Evolutionary conservation across 2,797 vertebrate genomes (phyloP).

Genomic region (Falco concolor): DNA sequence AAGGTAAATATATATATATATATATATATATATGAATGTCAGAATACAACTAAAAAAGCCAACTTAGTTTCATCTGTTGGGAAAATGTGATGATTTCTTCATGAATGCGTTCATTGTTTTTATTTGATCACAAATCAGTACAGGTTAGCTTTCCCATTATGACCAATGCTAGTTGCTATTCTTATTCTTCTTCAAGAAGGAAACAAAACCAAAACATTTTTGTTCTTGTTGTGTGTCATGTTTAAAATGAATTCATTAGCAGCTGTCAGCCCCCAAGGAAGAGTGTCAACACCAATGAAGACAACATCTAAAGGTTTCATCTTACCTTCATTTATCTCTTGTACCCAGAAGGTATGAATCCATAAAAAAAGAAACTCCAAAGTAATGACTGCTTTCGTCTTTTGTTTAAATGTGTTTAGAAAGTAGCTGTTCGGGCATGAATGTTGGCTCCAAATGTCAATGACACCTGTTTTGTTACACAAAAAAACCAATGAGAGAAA

Average conservation of each 20-base stretch:
- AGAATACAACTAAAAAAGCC: not conserved
- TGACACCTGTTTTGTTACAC: conserved; percentile 52
- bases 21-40: not conserved
- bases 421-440: conserved; percentile 52
- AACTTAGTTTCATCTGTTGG: not conserved
- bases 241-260: conserved; percentile 77
- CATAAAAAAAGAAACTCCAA: conserved; percentile 6
- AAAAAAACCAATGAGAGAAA: not conserved
- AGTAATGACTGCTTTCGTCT: conserved; percentile 53
- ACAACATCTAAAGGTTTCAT: conserved; percentile 73
- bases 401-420: conserved; percentile 44
- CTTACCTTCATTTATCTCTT: conserved; percentile 73
- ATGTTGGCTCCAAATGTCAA: conserved; percentile 19
- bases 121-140: not conserved
- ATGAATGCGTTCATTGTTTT: not conserved
- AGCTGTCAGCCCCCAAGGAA: conserved; percentile 69
- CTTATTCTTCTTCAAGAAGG: not conserved
- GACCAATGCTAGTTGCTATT: not conserved
- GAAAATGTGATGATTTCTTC: not conserved
- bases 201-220: conserved; percentile 22
- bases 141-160: not conserved
- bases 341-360: conserved; percentile 70
- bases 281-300: conserved; percentile 69
- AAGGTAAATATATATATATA: too few relatives aligned
- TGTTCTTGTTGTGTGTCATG: conserved; percentile 50